A percentile compares a stretch with the other conserved stretches of the same genome.
phyloP scores from a whole-genome alignment of 2,113 vertebrate species.

The Pygoscelis antarcticus region DNA sequence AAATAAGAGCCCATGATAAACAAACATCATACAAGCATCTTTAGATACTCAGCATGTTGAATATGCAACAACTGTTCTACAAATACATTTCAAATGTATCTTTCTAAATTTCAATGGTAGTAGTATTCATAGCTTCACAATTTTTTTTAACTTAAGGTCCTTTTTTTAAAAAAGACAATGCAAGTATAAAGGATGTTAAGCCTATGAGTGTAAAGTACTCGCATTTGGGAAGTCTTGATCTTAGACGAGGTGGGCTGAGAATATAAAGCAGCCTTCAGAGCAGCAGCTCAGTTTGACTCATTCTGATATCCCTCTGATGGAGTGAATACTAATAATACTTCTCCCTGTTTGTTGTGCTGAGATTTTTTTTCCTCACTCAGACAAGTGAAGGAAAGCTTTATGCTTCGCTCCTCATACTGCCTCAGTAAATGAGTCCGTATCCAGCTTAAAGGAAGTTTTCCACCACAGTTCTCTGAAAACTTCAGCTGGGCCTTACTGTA shows the following conservation, averaged over 20 bases:
- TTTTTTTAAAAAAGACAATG: neutral
- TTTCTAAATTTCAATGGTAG: neutral
- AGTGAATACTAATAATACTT: neutral
- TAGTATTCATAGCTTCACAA: neutral
- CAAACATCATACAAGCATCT: neutral
- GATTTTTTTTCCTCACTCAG: neutral
- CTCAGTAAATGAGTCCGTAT: neutral
- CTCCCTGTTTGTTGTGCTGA: neutral
- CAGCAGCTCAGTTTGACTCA: neutral
- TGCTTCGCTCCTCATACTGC: neutral
- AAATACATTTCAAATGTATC: neutral
- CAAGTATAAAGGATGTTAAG: neutral
- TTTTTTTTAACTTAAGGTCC: neutral
- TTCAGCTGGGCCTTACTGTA: neutral
- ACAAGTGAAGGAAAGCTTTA: neutral
- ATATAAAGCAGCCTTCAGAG: slow-evolving; percentile 16
- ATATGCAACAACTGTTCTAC: neutral
- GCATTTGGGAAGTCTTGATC: slow-evolving; percentile 1
- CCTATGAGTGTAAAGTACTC: neutral
- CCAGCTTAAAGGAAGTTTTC: neutral
- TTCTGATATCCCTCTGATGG: slow-evolving; percentile 1
- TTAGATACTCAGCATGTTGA: neutral
- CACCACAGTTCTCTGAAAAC: neutral
- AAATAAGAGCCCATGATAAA: neutral
- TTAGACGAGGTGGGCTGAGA: neutral